Evolutionary conservation across 2,113 vertebrate genomes (phyloP).

Genomic region (Myiozetetes cayanensis): DNA sequence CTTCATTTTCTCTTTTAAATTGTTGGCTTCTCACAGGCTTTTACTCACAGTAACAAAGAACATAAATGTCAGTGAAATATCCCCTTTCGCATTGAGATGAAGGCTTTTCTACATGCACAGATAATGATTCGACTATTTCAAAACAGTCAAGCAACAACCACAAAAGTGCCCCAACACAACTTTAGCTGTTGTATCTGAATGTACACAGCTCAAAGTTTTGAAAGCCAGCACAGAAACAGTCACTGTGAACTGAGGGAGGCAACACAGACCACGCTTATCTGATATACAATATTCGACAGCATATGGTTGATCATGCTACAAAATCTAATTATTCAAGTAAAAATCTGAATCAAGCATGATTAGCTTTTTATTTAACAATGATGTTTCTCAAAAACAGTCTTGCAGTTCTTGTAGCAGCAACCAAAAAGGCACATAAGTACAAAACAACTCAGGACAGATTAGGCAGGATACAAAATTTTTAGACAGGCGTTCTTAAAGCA

Average conservation of each 20-base stretch:
- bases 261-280: neutral
- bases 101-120: neutral
- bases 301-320: neutral
- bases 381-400: conserved; percentile 17
- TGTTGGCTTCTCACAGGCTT: neutral
- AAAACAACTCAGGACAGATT: neutral
- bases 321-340: neutral
- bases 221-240: neutral
- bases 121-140: neutral
- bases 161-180: neutral
- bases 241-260: neutral
- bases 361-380: conserved; percentile 24
- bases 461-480: neutral
- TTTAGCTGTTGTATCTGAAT: neutral
- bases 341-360: neutral
- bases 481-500: neutral
- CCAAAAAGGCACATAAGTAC: conserved; percentile 40
- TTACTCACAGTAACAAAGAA: neutral
- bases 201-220: neutral
- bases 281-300: neutral
- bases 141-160: neutral
- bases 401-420: conserved; percentile 57
- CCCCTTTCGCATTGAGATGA: neutral
- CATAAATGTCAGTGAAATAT: neutral
- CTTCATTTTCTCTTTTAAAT: neutral